phyloP scores from a whole-genome alignment of 2,113 vertebrate species.

The Ia io region DNA sequence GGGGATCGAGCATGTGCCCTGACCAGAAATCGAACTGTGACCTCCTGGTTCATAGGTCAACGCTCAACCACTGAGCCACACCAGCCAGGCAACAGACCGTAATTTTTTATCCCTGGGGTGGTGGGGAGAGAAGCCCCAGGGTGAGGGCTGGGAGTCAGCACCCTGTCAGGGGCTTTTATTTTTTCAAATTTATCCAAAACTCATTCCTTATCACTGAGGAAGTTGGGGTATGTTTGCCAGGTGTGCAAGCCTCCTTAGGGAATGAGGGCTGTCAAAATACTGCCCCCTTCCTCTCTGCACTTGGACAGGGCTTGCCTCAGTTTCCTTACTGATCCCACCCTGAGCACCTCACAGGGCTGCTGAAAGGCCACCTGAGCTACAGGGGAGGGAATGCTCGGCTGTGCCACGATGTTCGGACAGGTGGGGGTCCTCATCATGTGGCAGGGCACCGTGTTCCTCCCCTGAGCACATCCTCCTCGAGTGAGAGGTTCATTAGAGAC shows the following conservation, averaged over 20 bases:
- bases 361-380: background rate
- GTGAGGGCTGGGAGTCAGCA: background rate
- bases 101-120: background rate
- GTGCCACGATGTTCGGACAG: fast-evolving
- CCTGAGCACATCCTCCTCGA: fast-evolving
- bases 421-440: fast-evolving
- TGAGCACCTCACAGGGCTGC: background rate
- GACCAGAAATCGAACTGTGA: too few relatives aligned
- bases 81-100: too few relatives aligned
- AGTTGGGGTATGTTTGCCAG: background rate
- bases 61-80: too few relatives aligned
- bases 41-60: too few relatives aligned
- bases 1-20: too few relatives aligned
- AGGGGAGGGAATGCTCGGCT: background rate
- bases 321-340: background rate
- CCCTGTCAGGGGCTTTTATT: background rate
- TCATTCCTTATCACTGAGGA: background rate
- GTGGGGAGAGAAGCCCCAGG: background rate
- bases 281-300: background rate
- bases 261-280: background rate
- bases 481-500: background rate
- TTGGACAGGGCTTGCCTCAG: background rate
- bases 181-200: background rate
- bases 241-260: background rate
- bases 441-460: background rate